Evolutionary conservation across 2,888 invertebrate species (phyloP), one percentile per base, ranked within the genome.

Genomic region (Chloroclystis v-ata): DNA sequence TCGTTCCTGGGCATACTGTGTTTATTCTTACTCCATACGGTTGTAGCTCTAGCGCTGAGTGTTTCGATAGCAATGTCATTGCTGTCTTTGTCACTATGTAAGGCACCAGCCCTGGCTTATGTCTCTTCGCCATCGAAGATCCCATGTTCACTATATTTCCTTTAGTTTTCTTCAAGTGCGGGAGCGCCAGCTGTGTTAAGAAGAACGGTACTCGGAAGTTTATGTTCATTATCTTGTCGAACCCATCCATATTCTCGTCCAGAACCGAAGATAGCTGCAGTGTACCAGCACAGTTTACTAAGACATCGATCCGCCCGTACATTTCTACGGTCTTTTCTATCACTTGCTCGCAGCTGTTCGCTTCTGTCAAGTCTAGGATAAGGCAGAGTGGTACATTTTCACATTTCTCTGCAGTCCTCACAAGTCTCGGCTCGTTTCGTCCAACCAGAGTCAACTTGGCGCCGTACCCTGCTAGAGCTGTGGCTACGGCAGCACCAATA

Each of bases 101-200:
- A 0, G 71, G 66, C 2, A 75, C 32, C 20, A 72, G 57, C 0
- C 73, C 75, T 0, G 69, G 67, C 6, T 61, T 66, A 13, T 63
- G 65, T 2, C 66, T 35, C 12, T 62, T 69, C 0, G 65, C 59
- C 52, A 72, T 59, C 0, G 75, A 68, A 1, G 67, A 67, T 2
- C 70, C 70, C 7, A 77, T 59, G 10, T 78, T 78, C 0, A 78
- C 54, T 9, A 78, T 65, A 26, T 73, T 76, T 0, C 77, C 76
- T 61, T 72, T 76, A 0, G 72, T 73, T 38, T 67, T 66, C n/a
- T 65, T 52, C 29, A 78, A 39, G 46, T 76, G 54, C 0, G 75
- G 77, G 41, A 76, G 46, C 0, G 68, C 67, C 16, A 75, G 32
- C 33, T 75, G 70, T 0, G 73, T 65, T 14, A 78, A 20, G 12